Evolutionary conservation across 2,888 invertebrate genomes (phyloP), one percentile per base, ranked within the genome.

Genomic region (Tribolium freemani): DNA sequence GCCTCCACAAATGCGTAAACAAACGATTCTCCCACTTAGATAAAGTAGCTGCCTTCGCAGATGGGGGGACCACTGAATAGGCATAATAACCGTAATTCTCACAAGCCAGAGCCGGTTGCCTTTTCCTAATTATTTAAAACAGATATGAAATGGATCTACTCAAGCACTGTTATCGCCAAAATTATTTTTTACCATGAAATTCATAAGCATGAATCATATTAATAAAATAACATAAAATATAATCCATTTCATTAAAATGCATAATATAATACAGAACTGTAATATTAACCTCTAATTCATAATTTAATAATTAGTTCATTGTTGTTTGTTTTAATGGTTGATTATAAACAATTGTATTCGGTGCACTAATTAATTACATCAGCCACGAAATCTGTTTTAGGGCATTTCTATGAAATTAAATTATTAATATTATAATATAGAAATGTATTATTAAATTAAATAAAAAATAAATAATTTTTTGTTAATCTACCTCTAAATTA

Each of bases 1-100:
- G 30, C 11, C 10, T 26, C 44, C 60, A 10, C 10, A 21, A 60
- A 46, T 46, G 21, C 26, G 21, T 60, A 46, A 60, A 60, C 48
- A 58, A 44, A 38, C 38, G 38, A 38, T 38, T n/a, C n/a, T 38
- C 5, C 3, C 26, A 38, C 9, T 38, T 38, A 38, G 38, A 38
- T 38, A 38, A 38, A 38, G 38, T 38, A 38, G 38, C 8, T 8
- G 6, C 38, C 8, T 38, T 38, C n/a, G n/a, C 38, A 38, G 38
- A 38, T 0, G 8, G 38, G 38, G n/a, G 38, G 8, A 26, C 26
- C 26, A 26, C 26, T 26, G 26, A 38, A 38, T 38, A 38, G 38
- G n/a, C 6, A 9, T 9, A 31, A 5, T 31, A 31, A 31, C 38
- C 38, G 38, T 38, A 38, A 38, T 8, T 38, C 8, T 38, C n/a